Conservation (phyloP, 2,797 vertebrate species). For the Semaprochilodus insignis region DNA sequence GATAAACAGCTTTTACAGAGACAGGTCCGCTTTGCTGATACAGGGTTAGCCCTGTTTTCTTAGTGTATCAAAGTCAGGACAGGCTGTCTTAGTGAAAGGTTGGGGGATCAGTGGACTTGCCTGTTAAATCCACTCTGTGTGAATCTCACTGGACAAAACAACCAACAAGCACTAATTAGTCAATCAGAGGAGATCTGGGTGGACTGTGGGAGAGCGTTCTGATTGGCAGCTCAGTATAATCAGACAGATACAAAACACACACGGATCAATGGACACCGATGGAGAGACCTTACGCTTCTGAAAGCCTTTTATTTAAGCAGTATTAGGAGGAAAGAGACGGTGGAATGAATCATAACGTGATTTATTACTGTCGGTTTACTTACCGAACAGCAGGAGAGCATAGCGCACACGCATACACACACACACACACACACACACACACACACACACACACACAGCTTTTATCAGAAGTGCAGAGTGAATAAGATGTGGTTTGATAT, state of each 20-base stretch:
- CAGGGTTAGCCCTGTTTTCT: no score
- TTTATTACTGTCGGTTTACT: neutral
- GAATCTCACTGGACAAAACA: neutral
- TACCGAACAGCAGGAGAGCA: neutral
- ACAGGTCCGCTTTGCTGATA: no score
- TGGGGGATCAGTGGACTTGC: no score
- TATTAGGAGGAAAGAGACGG: neutral
- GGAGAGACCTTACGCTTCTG: neutral
- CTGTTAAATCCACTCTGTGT: neutral
- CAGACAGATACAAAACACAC: neutral
- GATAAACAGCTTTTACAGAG: no score
- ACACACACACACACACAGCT: neutral
- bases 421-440: neutral
- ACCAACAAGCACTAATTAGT: neutral
- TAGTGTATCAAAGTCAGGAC: no score
- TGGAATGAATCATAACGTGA: neutral
- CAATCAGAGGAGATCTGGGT: neutral
- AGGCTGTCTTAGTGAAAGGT: no score
- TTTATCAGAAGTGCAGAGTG: no score
- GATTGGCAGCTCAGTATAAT: neutral
- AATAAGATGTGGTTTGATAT: no score
- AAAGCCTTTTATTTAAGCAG: neutral
- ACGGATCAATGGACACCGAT: neutral
- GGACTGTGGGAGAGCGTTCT: neutral
- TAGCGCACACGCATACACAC: no score